These are phyloP conservation scores for Patella depressa DNA, from an alignment of 2,888 invertebrate species.

Conservation along the genomic window DNA sequence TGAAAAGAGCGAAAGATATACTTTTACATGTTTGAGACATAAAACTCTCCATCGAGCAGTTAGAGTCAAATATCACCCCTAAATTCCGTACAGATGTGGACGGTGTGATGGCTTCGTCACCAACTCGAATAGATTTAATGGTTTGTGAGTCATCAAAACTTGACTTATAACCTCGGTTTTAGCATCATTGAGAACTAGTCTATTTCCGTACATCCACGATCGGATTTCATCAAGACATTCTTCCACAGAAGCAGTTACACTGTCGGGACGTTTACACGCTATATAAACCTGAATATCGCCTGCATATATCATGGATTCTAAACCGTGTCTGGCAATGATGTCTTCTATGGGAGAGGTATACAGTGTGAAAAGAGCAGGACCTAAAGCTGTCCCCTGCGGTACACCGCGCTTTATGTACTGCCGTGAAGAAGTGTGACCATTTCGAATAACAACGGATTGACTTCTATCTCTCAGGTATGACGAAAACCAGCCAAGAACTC, in stretches of 20 bases:
- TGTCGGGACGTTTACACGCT: not conserved
- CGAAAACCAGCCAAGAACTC: not conserved
- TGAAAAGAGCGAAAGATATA: not conserved
- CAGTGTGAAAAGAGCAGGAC: not conserved
- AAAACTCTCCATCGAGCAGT: not conserved
- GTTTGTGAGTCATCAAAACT: not conserved
- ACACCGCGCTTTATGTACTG: not conserved
- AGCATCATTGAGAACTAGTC: not conserved
- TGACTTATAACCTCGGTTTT: conserved; percentile 2
- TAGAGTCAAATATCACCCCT: not conserved
- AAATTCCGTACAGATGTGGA: not conserved
- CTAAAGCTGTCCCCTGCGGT: not conserved
- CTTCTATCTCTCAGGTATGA: not conserved
- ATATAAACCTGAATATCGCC: not conserved
- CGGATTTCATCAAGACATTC: not conserved
- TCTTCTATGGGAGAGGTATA: conserved; percentile 6
- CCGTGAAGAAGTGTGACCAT: not conserved
- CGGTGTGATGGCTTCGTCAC: not conserved
- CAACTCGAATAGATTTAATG: not conserved
- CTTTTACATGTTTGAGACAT: not conserved
- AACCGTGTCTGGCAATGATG: not conserved
- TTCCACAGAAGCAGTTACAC: not conserved
- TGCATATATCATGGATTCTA: conserved; percentile 1
- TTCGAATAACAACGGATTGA: not conserved
- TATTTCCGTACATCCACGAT: too few relatives aligned